phyloP scores from a whole-genome alignment of 1,140 invertebrate genomes.

The Philopotamus ludificatus region DNA sequence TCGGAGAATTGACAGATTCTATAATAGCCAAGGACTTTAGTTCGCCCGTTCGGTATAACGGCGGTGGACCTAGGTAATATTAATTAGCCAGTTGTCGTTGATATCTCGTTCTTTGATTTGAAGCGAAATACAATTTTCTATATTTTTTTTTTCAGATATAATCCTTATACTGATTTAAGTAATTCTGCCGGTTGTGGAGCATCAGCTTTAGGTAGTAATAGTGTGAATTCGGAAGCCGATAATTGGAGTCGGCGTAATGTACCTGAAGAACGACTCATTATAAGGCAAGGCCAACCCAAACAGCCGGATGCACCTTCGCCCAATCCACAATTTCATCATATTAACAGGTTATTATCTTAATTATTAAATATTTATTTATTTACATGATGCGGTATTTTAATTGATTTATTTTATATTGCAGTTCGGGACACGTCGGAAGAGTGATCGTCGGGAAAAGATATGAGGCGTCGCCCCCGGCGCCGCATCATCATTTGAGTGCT shows the following conservation, averaged over 20 bases:
- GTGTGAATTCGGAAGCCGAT: conserved; percentile 16
- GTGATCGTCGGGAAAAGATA: conserved; percentile 17
- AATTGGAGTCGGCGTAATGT: conserved; percentile 35
- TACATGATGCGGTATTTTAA: too few species aligned
- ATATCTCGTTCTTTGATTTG: too few species aligned
- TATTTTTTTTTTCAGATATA: conserved; percentile 20
- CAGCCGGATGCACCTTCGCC: conserved; percentile 43
- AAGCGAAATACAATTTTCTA: neutral
- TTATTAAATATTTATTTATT: too few species aligned
- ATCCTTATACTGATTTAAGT: conserved; percentile 16
- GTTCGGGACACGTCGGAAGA: conserved; percentile 14
- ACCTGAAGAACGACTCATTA: conserved; percentile 71
- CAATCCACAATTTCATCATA: conserved; percentile 33
- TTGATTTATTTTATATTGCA: too few species aligned
- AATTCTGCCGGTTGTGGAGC: neutral
- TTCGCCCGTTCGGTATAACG: conserved; percentile 45
- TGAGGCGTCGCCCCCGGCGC: conserved; percentile 42
- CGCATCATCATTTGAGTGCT: conserved; percentile 62
- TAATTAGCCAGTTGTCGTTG: neutral
- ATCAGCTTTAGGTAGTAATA: neutral
- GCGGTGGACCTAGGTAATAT: conserved; percentile 2
- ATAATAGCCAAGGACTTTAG: conserved; percentile 78
- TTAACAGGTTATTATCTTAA: conserved; percentile 26
- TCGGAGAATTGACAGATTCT: conserved; percentile 76
- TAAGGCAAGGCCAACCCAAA: conserved; percentile 65